These are phyloP conservation scores for Cettia cetti DNA, from an alignment of 2,113 vertebrate genomes.

Conservation along the genomic window DNA sequence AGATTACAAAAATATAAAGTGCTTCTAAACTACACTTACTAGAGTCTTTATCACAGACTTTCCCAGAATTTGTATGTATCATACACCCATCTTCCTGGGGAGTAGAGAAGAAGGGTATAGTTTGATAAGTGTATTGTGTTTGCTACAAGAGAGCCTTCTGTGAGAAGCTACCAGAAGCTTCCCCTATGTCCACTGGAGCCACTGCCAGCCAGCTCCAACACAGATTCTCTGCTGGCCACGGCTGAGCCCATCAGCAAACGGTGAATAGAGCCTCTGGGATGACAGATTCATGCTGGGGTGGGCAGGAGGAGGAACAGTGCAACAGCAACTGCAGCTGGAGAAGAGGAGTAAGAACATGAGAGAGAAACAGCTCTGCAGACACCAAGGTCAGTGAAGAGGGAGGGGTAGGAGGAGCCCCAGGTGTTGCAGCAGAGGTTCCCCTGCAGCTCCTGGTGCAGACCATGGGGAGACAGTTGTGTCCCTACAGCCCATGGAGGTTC, in stretches of 20 bases:
- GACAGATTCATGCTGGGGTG: not conserved
- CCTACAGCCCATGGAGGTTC: not conserved
- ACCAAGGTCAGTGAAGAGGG: not conserved
- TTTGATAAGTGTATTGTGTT: not conserved
- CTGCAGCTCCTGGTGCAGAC: not conserved
- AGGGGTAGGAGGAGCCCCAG: not conserved
- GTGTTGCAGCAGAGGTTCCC: not conserved
- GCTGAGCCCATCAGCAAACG: not conserved
- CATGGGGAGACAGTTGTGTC: not conserved
- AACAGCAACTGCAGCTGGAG: not conserved
- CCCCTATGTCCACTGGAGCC: not conserved
- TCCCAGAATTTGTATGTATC: not conserved
- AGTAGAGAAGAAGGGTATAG: not conserved
- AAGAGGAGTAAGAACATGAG: not conserved
- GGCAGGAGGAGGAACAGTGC: not conserved
- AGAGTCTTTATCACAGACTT: not conserved
- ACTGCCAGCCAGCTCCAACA: not conserved
- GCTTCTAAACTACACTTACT: not conserved
- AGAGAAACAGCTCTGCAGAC: not conserved
- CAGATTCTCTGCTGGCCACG: fast-evolving
- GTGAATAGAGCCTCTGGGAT: not conserved
- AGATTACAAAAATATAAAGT: not conserved
- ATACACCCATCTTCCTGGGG: not conserved
- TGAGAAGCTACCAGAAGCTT: not conserved
- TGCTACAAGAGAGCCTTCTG: not conserved